A percentile compares a stretch with the other conserved stretches of the same genome.
Evolutionary conservation across 2,113 vertebrate species (phyloP).

Genomic region (Haemorhous mexicanus): DNA sequence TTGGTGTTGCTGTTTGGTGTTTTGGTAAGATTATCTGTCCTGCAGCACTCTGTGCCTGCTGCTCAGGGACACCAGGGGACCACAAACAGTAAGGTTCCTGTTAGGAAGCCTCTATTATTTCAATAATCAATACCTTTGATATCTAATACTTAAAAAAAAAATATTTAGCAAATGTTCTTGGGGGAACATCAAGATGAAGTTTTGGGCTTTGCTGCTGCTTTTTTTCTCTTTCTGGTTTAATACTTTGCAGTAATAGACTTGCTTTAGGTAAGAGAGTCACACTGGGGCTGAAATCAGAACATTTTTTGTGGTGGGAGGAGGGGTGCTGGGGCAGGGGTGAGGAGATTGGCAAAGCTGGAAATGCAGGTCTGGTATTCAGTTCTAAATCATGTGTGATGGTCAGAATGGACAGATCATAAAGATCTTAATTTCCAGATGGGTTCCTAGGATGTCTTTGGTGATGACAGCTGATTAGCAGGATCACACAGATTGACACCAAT

Average conservation of each 20-base stretch:
- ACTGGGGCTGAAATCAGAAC: background rate
- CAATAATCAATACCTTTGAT: background rate
- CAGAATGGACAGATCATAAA: conserved; percentile 15
- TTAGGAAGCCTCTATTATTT: background rate
- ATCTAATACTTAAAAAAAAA: background rate
- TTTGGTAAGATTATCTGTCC: background rate
- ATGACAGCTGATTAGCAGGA: conserved; percentile 24
- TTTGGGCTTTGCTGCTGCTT: background rate
- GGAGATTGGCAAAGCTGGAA: background rate
- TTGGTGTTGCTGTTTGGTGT: background rate
- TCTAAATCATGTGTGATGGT: background rate
- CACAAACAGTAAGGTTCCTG: background rate
- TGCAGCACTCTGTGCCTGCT: background rate
- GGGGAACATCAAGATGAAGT: background rate
- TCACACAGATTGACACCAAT: background rate
- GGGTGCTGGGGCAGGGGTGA: background rate
- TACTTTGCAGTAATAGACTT: background rate
- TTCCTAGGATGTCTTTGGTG: background rate
- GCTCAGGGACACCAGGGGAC: background rate
- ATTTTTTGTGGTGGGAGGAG: background rate
- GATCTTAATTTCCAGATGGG: conserved; percentile 35
- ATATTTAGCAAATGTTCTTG: background rate
- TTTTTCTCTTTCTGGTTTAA: background rate
- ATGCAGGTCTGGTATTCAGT: background rate
- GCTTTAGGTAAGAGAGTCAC: background rate